Evolutionary conservation across 2,888 invertebrate genomes (phyloP), one percentile per base, ranked within the genome.

Genomic region (Papilio demoleus): DNA sequence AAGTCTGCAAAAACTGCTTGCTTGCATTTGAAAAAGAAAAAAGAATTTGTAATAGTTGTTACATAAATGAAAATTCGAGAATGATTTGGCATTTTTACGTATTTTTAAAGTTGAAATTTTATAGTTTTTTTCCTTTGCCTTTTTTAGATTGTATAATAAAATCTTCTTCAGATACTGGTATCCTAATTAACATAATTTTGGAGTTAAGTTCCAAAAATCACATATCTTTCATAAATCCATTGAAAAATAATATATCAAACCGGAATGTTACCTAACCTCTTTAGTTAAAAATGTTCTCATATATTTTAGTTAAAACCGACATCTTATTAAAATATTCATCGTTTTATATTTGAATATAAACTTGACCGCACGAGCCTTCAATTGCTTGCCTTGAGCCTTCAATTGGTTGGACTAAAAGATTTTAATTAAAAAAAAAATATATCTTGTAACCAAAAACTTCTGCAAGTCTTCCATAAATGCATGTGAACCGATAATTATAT

Each of bases 231-330:
- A 14, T 12, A 9, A 19, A 5, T 24, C 24, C 24, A 24, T 14
- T 6, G 4, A 50, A 50, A 24, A 22, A 47, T 50, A 50, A 12
- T 24, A 22, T 3, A 9, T n/a, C 19, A 11, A 45, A 45, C 45
- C 45, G 45, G 50, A 24, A 24, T 50, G 24, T 50, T 50, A 50
- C 24, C 24, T 24, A 50, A 50, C 50, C 12, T 22, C 24, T 24
- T 50, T 24, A 50, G 24, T 50, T 50, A 47, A 19, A 22, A 5
- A 24, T 14, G 14, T 24, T 22, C 24, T 24, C 50, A 24, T 14
- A 24, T 22, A 47, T 24, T 24, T 50, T 12, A 22, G 4, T 47
- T 12, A 24, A 50, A 1, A 50, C 8, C 24, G 24, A 50, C 11
- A 47, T 5, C 14, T 40, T 17, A 24, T 50, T 50, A 14, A 14